These are phyloP conservation scores for Pterocles orientalis DNA, from an alignment of 2,113 vertebrate genomes.

Conservation along the genomic window DNA sequence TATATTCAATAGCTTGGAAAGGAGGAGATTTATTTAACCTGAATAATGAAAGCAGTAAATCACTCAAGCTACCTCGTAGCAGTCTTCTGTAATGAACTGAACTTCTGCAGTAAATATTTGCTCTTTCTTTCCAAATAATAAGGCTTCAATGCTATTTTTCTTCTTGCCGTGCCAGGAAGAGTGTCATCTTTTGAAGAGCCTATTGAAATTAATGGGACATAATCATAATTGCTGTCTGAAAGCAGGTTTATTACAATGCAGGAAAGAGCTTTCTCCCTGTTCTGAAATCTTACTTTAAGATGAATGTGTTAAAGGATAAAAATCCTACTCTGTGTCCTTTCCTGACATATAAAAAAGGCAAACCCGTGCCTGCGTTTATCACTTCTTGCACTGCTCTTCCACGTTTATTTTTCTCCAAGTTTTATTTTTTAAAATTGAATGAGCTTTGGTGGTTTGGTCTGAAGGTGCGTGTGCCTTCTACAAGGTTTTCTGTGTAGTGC, in stretches of 20 bases:
- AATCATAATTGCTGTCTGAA: not conserved
- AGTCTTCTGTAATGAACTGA: not conserved
- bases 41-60: slow-evolving; percentile 62
- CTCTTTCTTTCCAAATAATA: not conserved
- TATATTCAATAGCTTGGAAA: slow-evolving; percentile 53
- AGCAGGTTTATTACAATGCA: not conserved
- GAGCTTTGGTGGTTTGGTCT: not conserved
- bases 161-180: not conserved
- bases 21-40: slow-evolving; percentile 66
- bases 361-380: not conserved
- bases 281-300: not conserved
- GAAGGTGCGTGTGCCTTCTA: not conserved
- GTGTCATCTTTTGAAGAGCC: not conserved
- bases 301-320: not conserved
- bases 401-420: not conserved
- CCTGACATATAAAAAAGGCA: not conserved
- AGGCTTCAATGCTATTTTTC: not conserved
- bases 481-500: not conserved
- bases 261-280: not conserved
- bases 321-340: not conserved
- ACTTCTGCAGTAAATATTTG: slow-evolving; percentile 24
- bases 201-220: not conserved
- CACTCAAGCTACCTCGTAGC: slow-evolving; percentile 41
- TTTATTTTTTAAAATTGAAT: not conserved
- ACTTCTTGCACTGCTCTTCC: not conserved